These are phyloP conservation scores for Labeo calbasu DNA, from an alignment of 2,797 vertebrate species.

Conservation along the genomic window DNA sequence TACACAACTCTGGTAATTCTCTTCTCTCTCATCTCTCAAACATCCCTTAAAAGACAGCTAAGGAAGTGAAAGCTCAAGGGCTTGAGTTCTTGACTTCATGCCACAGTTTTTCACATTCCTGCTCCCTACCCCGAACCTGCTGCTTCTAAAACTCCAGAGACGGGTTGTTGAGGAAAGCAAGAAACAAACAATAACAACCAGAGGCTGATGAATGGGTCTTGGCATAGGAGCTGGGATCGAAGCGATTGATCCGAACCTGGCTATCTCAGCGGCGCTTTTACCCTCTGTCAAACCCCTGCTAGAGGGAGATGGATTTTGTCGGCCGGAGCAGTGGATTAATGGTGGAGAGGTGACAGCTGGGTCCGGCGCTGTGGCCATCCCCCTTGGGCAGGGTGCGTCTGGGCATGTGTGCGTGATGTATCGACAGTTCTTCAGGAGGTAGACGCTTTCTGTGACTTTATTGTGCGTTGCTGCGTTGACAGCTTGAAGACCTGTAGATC, in stretches of 20 bases:
- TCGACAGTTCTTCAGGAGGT: slow-evolving; percentile 70
- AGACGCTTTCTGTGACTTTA: slow-evolving; percentile 47
- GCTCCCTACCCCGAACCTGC: slow-evolving; percentile 27
- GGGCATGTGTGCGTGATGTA: slow-evolving; percentile 60
- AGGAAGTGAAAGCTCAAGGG: slow-evolving; percentile 25
- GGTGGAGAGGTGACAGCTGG: slow-evolving; percentile 62
- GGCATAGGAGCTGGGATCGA: slow-evolving; percentile 77
- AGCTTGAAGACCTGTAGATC: slow-evolving; percentile 24
- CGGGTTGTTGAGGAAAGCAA: slow-evolving; percentile 57
- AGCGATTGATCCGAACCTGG: slow-evolving; percentile 77
- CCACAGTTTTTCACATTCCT: slow-evolving; percentile 15
- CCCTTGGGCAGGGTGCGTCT: slow-evolving; percentile 51
- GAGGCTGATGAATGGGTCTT: slow-evolving; percentile 76
- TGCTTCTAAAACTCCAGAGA: slow-evolving; percentile 54
- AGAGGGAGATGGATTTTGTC: slow-evolving; percentile 81
- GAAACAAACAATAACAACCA: slow-evolving; percentile 70
- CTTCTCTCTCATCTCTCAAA: neutral
- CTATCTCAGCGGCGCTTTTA: slow-evolving; percentile 82
- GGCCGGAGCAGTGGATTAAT: slow-evolving; percentile 81
- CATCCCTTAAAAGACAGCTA: slow-evolving; percentile 10
- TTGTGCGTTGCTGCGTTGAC: slow-evolving; percentile 36
- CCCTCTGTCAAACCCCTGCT: slow-evolving; percentile 81
- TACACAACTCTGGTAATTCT: neutral
- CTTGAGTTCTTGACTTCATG: slow-evolving; percentile 11
- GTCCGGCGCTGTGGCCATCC: slow-evolving; percentile 55